Percentiles rank a stretch among this genome's conserved stretches.
Conservation (phyloP, 2,888 invertebrate genomes). For the Hemicrepidius hirtus region DNA sequence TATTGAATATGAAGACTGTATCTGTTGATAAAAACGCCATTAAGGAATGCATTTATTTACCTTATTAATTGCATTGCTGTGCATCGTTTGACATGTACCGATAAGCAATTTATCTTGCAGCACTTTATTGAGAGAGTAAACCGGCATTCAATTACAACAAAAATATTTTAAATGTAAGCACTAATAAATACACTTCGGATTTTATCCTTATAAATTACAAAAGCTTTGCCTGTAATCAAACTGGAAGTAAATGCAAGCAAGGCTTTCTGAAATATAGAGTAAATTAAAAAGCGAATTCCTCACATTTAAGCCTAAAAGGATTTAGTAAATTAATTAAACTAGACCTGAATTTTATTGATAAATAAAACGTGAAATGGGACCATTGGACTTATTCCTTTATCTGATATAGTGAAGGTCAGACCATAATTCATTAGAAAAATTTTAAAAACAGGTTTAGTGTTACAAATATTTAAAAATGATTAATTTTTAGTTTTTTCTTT, state of each 20-base stretch:
- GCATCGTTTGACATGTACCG: conserved; percentile 57
- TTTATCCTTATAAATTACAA: conserved; percentile 15
- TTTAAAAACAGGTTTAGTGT: conserved; percentile 20
- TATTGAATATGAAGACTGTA: conserved; percentile 62
- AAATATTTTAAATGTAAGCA: conserved; percentile 12
- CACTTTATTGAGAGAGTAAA: conserved; percentile 26
- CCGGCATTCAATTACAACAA: conserved; percentile 26
- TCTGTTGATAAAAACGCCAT: conserved; percentile 62
- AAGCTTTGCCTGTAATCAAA: background rate
- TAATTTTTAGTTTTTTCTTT: conserved; percentile 33
- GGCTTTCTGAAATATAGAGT: no score
- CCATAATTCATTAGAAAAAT: conserved; percentile 11
- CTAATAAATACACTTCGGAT: conserved; percentile 10
- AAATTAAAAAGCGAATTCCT: no score
- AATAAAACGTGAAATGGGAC: no score
- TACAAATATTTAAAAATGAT: conserved; percentile 33
- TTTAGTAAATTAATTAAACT: no score
- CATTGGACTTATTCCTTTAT: background rate
- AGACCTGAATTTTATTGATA: no score
- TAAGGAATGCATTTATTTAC: conserved; percentile 63
- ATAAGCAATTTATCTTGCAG: conserved; percentile 59
- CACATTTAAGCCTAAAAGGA: no score
- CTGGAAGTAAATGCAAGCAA: background rate
- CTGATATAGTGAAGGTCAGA: background rate
- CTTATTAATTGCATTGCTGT: conserved; percentile 62